Conservation (phyloP, 2,797 vertebrate species). For the Sebastes oblongus region DNA sequence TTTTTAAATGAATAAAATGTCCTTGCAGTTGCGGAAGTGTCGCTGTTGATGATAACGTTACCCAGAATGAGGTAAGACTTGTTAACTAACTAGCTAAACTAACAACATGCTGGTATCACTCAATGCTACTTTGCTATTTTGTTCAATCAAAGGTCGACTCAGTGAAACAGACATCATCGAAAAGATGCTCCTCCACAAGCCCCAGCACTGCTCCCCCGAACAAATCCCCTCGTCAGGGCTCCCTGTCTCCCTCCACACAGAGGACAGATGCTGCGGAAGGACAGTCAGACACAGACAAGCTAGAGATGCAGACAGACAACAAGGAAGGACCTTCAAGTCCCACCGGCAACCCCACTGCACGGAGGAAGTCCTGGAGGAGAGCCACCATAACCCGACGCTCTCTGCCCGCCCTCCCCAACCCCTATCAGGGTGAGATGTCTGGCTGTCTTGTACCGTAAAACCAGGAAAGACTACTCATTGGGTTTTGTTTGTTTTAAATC, state of each 20-base stretch:
- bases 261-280: constrained; percentile 9
- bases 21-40: constrained; percentile 28
- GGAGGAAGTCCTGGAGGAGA: constrained; percentile 83
- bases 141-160: constrained; percentile 43
- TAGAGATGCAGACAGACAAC: constrained; percentile 13
- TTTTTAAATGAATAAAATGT: background rate
- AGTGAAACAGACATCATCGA: constrained; percentile 31
- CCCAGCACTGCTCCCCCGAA: constrained; percentile 47
- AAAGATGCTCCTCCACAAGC: constrained; percentile 60
- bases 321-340: constrained; percentile 3
- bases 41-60: background rate
- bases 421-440: constrained; percentile 68
- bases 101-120: background rate
- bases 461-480: accelerated
- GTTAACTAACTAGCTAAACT: background rate
- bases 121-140: background rate
- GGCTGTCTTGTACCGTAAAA: background rate
- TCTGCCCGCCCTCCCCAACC: constrained; percentile 72
- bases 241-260: background rate
- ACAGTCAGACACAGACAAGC: constrained; percentile 18
- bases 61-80: constrained; percentile 49
- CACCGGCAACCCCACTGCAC: constrained; percentile 41
- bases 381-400: constrained; percentile 77
- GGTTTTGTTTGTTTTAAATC: background rate
- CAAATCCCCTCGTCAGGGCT: constrained; percentile 72